phyloP scores from a whole-genome alignment of 2,888 invertebrate species.

The Orchesella flavescens region DNA sequence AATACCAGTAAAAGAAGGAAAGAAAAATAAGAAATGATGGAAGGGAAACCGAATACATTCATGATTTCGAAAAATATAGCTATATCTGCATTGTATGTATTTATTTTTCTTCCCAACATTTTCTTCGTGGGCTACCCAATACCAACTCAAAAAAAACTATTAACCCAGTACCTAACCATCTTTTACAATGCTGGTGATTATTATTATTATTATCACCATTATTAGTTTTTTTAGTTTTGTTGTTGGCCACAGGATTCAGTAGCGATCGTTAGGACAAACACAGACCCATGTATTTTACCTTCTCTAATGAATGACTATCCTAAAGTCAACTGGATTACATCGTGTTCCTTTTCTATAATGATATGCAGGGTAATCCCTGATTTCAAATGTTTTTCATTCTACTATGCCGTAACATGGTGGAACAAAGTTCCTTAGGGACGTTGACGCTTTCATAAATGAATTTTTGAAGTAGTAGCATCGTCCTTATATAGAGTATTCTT shows the following conservation, averaged over 20 bases:
- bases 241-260: slow-evolving; percentile 1
- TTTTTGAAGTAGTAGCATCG: too few species aligned
- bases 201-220: slow-evolving; percentile 28
- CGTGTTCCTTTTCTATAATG: too few species aligned
- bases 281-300: background rate
- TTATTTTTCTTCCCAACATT: background rate
- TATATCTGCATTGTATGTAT: background rate
- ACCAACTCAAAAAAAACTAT: slow-evolving; percentile 21
- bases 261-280: slow-evolving; percentile 2
- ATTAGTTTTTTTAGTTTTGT: slow-evolving; percentile 15
- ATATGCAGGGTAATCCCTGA: too few species aligned
- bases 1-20: slow-evolving; percentile 17
- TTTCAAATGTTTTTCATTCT: too few species aligned
- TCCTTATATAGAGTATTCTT: too few species aligned
- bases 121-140: background rate
- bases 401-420: too few species aligned
- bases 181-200: slow-evolving; percentile 45
- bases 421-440: too few species aligned
- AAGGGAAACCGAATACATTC: slow-evolving; percentile 41
- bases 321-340: too few species aligned
- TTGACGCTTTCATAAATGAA: too few species aligned
- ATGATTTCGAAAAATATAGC: slow-evolving; percentile 17
- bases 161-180: slow-evolving; percentile 10
- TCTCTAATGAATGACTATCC: background rate
- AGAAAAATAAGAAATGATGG: slow-evolving; percentile 22